Conservation (phyloP, 2,797 vertebrate species). For the Cercopithecus mitis region DNA sequence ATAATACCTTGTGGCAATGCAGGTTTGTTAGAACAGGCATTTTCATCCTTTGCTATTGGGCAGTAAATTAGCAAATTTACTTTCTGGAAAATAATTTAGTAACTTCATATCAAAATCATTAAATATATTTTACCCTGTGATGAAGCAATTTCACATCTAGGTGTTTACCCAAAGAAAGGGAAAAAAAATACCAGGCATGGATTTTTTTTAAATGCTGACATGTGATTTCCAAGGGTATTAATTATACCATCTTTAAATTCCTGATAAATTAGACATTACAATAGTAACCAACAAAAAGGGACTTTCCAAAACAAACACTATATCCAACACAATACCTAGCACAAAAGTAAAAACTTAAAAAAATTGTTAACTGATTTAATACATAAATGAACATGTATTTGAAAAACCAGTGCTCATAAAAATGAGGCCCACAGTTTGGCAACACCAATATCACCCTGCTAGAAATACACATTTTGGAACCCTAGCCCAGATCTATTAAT, state of each 20-base stretch:
- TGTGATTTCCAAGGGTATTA: not conserved
- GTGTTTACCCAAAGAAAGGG: not conserved
- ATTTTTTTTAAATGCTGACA: not conserved
- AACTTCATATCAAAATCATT: not conserved
- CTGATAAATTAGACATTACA: not conserved
- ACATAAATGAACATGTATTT: not conserved
- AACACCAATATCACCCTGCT: not conserved
- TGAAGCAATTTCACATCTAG: not conserved
- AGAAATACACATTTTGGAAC: not conserved
- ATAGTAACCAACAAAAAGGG: not conserved
- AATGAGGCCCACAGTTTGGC: not conserved
- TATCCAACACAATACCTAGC: not conserved
- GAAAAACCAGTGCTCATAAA: not conserved
- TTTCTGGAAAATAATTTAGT: conserved; percentile 6
- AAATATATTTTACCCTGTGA: not conserved
- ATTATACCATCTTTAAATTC: not conserved
- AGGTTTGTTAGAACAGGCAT: not conserved
- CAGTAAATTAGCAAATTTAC: not conserved
- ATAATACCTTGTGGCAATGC: not conserved
- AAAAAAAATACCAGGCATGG: not conserved
- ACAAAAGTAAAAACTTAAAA: not conserved
- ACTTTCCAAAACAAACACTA: not conserved
- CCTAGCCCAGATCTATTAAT: not conserved
- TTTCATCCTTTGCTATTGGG: not conserved
- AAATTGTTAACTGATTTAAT: not conserved